These are phyloP conservation scores for Scarus forsteni DNA, from an alignment of 2,797 vertebrate species.

Conservation along the genomic window DNA sequence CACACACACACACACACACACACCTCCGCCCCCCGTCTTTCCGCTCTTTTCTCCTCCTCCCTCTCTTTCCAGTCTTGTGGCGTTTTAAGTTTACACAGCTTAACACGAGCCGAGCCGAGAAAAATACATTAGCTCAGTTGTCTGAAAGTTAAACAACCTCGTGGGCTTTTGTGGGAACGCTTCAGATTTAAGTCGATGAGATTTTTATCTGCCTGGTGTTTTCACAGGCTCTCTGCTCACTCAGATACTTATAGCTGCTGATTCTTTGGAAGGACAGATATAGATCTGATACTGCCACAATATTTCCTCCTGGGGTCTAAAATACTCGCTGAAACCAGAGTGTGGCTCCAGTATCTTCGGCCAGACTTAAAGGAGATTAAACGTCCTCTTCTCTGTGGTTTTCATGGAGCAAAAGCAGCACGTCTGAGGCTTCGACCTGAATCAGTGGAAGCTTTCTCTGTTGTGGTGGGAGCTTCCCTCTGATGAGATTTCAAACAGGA, in stretches of 20 bases:
- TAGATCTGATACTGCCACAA: constrained; percentile 25
- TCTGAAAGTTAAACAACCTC: constrained; percentile 48
- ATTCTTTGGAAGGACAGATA: constrained; percentile 23
- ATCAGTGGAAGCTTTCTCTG: constrained; percentile 16
- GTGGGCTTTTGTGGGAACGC: constrained; percentile 41
- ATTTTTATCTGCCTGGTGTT: constrained; percentile 43
- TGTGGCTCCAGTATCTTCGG: constrained; percentile 5
- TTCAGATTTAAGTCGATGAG: constrained; percentile 28
- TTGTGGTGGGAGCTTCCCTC: constrained; percentile 11
- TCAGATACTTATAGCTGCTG: constrained; percentile 33
- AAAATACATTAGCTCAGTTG: constrained; percentile 57
- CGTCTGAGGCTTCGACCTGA: constrained; percentile 35
- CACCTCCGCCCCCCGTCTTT: constrained; percentile 44
- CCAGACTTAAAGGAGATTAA: constrained; percentile 37
- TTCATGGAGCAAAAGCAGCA: constrained; percentile 35
- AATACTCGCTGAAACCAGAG: constrained; percentile 23
- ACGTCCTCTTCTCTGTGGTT: constrained; percentile 38
- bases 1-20: constrained; percentile 56
- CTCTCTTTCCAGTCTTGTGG: constrained; percentile 67
- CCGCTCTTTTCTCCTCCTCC: constrained; percentile 54
- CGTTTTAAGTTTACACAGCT: constrained; percentile 67
- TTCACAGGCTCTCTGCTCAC: constrained; percentile 33
- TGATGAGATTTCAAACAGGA: constrained; percentile 28
- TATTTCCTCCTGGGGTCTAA: constrained; percentile 8
- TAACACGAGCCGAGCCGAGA: constrained; percentile 59